phyloP scores from a whole-genome alignment of 2,888 invertebrate genomes.

The Eupithecia insigniata region DNA sequence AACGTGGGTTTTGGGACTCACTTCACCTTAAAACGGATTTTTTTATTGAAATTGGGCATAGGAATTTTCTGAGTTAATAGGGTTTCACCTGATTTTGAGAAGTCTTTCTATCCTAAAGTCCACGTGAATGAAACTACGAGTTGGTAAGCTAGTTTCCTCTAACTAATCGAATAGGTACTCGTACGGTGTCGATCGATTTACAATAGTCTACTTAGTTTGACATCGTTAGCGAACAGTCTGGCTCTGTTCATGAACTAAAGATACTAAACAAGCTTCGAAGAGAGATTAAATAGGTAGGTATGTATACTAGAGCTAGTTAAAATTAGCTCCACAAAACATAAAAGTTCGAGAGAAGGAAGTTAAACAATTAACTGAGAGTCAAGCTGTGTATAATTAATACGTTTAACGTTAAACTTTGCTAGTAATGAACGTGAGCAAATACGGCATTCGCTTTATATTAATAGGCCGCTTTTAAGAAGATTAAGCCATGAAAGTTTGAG shows the following conservation, averaged over 20 bases:
- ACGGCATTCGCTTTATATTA: slow-evolving; percentile 55
- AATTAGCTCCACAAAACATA: slow-evolving; percentile 11
- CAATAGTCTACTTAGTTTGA: neutral
- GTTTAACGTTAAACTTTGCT: slow-evolving; percentile 40
- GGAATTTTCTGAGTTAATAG: too few relatives aligned
- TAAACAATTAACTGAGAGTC: slow-evolving; percentile 31
- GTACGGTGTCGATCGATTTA: neutral
- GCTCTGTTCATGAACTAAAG: neutral
- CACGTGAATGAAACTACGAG: too few relatives aligned
- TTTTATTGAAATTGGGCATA: too few relatives aligned
- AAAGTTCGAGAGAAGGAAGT: slow-evolving; percentile 16
- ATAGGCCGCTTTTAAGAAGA: slow-evolving; percentile 59
- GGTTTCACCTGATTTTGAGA: too few relatives aligned
- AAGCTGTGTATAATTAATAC: slow-evolving; percentile 37
- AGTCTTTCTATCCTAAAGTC: too few relatives aligned
- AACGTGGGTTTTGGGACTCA: too few relatives aligned
- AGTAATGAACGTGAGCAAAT: slow-evolving; percentile 52
- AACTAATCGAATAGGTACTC: slow-evolving; percentile 6
- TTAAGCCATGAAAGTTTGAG: slow-evolving; percentile 61
- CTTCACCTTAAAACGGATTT: too few relatives aligned
- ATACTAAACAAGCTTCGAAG: neutral
- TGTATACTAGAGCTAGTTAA: neutral
- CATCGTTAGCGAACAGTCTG: neutral
- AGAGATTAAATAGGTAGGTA: neutral
- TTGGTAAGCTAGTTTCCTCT: slow-evolving; percentile 14